These are phyloP conservation scores for Volucella zonaria DNA, from an alignment of 2,888 invertebrate species.

Conservation along the genomic window DNA sequence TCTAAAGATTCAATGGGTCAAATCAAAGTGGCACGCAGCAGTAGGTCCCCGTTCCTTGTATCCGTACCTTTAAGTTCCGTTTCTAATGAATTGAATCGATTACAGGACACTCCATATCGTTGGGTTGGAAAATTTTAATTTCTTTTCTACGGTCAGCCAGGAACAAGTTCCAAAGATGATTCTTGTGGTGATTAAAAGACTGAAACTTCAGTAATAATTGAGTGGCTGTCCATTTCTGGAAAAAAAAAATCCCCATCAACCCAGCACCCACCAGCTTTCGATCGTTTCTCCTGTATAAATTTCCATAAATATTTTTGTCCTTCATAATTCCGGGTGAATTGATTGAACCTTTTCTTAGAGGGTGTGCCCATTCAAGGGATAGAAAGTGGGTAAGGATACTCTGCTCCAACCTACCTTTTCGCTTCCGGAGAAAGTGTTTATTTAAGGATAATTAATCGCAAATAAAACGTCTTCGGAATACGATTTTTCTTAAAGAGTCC, in stretches of 20 bases:
- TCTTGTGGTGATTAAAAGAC: conserved; percentile 57
- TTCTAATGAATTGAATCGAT: conserved; percentile 45
- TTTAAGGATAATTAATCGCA: conserved; percentile 73
- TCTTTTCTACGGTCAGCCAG: conserved; percentile 51
- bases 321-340: conserved; percentile 54
- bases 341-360: conserved; percentile 49
- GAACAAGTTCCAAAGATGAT: too few relatives aligned
- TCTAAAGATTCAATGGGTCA: conserved; percentile 41
- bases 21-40: conserved; percentile 36
- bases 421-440: conserved; percentile 58
- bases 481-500: conserved; percentile 52
- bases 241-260: conserved; percentile 14
- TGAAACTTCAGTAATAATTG: conserved; percentile 60
- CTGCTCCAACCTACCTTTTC: conserved; percentile 23
- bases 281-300: conserved; percentile 38
- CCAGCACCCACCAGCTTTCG: conserved; percentile 1
- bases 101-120: conserved; percentile 31
- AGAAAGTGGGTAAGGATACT: too few relatives aligned
- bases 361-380: background rate
- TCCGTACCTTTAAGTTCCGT: background rate
- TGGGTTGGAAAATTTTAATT: conserved; percentile 70
- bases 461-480: conserved; percentile 65
- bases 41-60: conserved; percentile 3
- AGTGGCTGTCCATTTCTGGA: conserved; percentile 58
- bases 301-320: conserved; percentile 58